These are phyloP conservation scores for Bergia sp. DNA, from an alignment of 92 coral and sea anemone genomes.

Conservation along the genomic window DNA sequence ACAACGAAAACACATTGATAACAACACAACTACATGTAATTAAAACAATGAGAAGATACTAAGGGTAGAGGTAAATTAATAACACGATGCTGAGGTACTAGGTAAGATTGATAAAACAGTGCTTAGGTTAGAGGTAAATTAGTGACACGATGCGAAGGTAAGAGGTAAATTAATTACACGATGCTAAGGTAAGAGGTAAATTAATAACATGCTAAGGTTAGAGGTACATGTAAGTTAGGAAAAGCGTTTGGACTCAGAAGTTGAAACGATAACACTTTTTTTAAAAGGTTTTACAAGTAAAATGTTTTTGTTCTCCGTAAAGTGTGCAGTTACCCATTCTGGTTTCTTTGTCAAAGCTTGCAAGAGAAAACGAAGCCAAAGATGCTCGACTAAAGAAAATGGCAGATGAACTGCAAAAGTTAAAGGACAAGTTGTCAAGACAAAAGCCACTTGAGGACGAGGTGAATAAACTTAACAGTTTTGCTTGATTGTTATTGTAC, in stretches of 20 bases:
- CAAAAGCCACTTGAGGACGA: constrained; percentile 63
- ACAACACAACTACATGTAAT: no score
- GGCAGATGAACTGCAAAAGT: constrained; percentile 61
- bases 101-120: no score
- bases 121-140: no score
- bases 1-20: no score
- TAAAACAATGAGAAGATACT: no score
- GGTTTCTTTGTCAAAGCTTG: constrained; percentile 52
- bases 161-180: no score
- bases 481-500: not conserved
- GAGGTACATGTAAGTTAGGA: not conserved
- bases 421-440: constrained; percentile 60
- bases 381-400: constrained; percentile 63
- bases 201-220: no score
- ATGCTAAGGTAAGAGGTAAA: no score
- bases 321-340: not conserved
- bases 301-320: not conserved
- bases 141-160: no score
- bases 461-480: constrained; percentile 23
- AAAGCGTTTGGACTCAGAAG: not conserved
- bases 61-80: no score
- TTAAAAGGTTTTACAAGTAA: no score
- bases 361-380: constrained; percentile 65
- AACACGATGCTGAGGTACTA: no score
- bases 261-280: not conserved